Percentiles rank a stretch among this genome's conserved stretches.
These are phyloP conservation scores for Pollenia angustigena DNA, from an alignment of 2,888 invertebrate species.

Conservation along the genomic window DNA sequence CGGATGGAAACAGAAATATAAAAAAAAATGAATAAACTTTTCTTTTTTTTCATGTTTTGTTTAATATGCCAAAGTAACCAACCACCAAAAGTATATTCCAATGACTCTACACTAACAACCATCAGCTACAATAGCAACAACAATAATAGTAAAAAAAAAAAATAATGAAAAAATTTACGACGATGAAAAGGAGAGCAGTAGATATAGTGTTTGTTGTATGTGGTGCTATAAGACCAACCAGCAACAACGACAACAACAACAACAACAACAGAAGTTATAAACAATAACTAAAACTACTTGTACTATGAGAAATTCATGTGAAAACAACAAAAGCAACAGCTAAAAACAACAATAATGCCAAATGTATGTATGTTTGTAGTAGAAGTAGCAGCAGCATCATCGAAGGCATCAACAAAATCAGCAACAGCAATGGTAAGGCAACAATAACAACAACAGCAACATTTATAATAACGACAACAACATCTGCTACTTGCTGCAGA, in stretches of 20 bases:
- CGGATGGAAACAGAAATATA: conserved; percentile 58
- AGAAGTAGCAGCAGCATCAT: conserved; percentile 52
- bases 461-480: conserved; percentile 19
- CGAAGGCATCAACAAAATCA: conserved; percentile 50
- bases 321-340: conserved; percentile 52
- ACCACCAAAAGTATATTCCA: conserved; percentile 71
- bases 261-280: conserved; percentile 67
- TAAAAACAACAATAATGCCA: conserved; percentile 31
- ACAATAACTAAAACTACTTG: conserved; percentile 71
- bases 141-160: conserved; percentile 31
- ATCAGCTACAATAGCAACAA: conserved; percentile 48
- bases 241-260: conserved; percentile 45
- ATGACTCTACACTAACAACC: conserved; percentile 54
- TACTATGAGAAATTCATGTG: conserved; percentile 68
- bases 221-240: conserved; percentile 45
- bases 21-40: conserved; percentile 29
- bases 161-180: conserved; percentile 41
- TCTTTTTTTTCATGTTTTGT: conserved; percentile 52
- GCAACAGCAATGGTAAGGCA: conserved; percentile 41
- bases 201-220: conserved; percentile 45
- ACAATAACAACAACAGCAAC: conserved; percentile 28
- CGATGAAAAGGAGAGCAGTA: conserved; percentile 59
- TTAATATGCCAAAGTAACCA: conserved; percentile 71
- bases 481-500: conserved; percentile 61
- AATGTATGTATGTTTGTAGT: not conserved